phyloP scores from a whole-genome alignment of 2,888 invertebrate species.

The Osmoderma eremita region DNA sequence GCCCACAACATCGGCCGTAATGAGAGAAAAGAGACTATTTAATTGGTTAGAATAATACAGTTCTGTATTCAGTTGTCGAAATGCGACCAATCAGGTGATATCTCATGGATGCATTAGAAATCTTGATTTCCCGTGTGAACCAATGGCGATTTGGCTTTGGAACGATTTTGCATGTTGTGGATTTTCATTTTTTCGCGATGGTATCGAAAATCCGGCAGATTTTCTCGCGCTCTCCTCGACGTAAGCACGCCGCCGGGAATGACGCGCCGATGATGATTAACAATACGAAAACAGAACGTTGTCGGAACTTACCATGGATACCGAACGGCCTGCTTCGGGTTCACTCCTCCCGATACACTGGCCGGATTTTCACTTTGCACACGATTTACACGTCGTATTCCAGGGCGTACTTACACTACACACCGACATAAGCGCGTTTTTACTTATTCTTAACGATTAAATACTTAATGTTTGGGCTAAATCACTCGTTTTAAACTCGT shows the following conservation, averaged over 20 bases:
- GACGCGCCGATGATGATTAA: slow-evolving; percentile 42
- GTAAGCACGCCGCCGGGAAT: no score
- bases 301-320: slow-evolving; percentile 63
- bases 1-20: slow-evolving; percentile 46
- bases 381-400: slow-evolving; percentile 45
- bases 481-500: slow-evolving; percentile 61
- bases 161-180: slow-evolving; percentile 21
- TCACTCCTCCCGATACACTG: slow-evolving; percentile 49
- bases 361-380: slow-evolving; percentile 45
- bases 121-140: slow-evolving; percentile 62
- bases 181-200: background rate
- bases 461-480: slow-evolving; percentile 40
- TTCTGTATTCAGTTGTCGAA: slow-evolving; percentile 64
- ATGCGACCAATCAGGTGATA: slow-evolving; percentile 66
- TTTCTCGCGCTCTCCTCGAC: slow-evolving; percentile 15
- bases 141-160: slow-evolving; percentile 58
- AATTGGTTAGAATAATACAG: slow-evolving; percentile 66
- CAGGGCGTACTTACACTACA: slow-evolving; percentile 48
- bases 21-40: slow-evolving; percentile 61
- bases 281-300: slow-evolving; percentile 53
- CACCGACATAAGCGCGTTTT: slow-evolving; percentile 47
- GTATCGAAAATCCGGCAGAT: slow-evolving; percentile 14
- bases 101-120: slow-evolving; percentile 62
- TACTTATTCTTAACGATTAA: slow-evolving; percentile 47
- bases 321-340: slow-evolving; percentile 58